Base-by-base conservation (phyloP, 2,797 vertebrate genomes). In the Vipera latastei region DNA sequence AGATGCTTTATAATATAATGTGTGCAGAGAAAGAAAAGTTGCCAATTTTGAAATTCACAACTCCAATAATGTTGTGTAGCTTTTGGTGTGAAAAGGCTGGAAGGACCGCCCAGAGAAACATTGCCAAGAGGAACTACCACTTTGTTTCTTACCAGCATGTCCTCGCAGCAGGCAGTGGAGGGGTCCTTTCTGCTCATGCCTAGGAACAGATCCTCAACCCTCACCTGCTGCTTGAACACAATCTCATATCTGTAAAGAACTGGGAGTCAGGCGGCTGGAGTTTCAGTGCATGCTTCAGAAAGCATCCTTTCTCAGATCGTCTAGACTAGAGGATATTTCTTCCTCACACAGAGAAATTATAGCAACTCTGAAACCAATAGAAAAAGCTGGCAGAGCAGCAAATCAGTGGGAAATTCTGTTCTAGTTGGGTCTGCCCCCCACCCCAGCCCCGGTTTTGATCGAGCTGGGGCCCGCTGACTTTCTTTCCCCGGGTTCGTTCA, bases 161-260 rank as follows among this genome's bases (percentile, higher is more conserved):
- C 98, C 89, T 99, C 98, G 96, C 99, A 99, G 96, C 98, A 98
- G 96, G 99, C 98, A 88, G 98, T 99, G 38, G 99, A 99, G 1
- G 98, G 96, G 51, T 99, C 98, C 94, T 99, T 99, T 93, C 98
- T 94, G 56, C 96, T 98, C 96, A 99, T 95, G 48, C 98, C 98
- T 94, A 99, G 96, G 97, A 99, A 99, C 53, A 99, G 7, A 90
- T 99, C 99, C 92, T 99, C 98, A 51, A 99, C 98, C 91, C 98
- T 98, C 95, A 99, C 98, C 25, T 94, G 97, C 95, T 99, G 99
- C 96, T 98, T 98, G 97, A 99, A 97, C 90, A 98, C 95, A 88
- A 99, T 97, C 94, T 99, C 98, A 96, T 99, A 99, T 92, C 99
- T 99, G 96, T 92, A 95, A 94, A 93, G 95, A 90, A 95, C 56